phyloP scores from a whole-genome alignment of 2,113 vertebrate species.

The Pantherophis guttatus region DNA sequence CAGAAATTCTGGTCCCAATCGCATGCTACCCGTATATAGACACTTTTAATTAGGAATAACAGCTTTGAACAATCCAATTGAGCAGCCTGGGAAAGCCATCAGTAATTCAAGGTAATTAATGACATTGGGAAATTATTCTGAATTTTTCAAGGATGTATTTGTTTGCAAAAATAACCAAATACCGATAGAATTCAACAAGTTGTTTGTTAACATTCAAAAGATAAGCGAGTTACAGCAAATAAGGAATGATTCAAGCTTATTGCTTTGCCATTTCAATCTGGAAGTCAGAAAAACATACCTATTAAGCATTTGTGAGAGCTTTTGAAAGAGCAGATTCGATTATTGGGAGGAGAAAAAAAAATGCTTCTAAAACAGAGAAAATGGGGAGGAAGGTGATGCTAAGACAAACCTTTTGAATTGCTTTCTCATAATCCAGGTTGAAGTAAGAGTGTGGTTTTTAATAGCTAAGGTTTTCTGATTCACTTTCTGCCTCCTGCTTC shows the following conservation, averaged over 20 bases:
- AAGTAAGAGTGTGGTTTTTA: slow-evolving; percentile 31
- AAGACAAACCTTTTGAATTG: slow-evolving; percentile 53
- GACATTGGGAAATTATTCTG: slow-evolving; percentile 38
- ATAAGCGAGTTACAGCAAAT: background rate
- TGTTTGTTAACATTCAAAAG: slow-evolving; percentile 14
- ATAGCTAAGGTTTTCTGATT: slow-evolving; percentile 34
- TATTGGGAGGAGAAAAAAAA: slow-evolving; percentile 40
- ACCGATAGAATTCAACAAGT: slow-evolving; percentile 28
- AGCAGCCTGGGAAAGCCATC: slow-evolving; percentile 49
- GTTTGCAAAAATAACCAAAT: slow-evolving; percentile 48
- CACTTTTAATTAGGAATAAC: slow-evolving; percentile 45
- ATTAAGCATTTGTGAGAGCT: background rate
- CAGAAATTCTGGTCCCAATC: background rate
- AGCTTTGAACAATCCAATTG: slow-evolving; percentile 57
- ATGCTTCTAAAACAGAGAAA: slow-evolving; percentile 32
- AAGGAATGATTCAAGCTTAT: background rate
- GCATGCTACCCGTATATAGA: background rate
- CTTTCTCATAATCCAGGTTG: slow-evolving; percentile 51
- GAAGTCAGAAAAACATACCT: slow-evolving; percentile 36
- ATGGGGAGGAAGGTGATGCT: slow-evolving; percentile 15
- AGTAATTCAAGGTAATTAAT: slow-evolving; percentile 53
- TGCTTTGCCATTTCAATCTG: slow-evolving; percentile 20
- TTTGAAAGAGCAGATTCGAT: slow-evolving; percentile 30
- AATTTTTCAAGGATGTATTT: slow-evolving; percentile 49
- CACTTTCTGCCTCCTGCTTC: slow-evolving; percentile 40